phyloP scores from a whole-genome alignment of 2,888 invertebrate genomes.

The Ennomos quercinarius region DNA sequence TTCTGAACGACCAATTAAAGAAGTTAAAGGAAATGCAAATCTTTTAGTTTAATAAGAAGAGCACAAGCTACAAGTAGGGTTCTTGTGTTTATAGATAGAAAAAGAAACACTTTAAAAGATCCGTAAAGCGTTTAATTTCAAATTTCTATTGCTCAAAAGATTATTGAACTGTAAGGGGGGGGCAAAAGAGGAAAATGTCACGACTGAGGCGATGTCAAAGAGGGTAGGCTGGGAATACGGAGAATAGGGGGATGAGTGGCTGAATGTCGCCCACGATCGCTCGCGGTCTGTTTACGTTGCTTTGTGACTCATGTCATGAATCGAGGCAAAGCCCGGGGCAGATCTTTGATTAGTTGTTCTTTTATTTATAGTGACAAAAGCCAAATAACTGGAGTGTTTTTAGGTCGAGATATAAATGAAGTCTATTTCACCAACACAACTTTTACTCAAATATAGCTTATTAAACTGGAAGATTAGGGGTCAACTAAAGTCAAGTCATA shows the following conservation, averaged over 20 bases:
- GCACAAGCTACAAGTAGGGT: conserved; percentile 2
- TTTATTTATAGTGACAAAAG: conserved; percentile 63
- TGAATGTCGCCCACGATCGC: conserved; percentile 49
- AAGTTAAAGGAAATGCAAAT: too few relatives aligned
- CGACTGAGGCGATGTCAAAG: conserved; percentile 62
- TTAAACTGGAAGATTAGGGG: too few relatives aligned
- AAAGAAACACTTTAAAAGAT: conserved; percentile 38
- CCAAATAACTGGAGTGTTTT: conserved; percentile 10
- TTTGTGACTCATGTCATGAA: conserved; percentile 67
- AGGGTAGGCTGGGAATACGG: conserved; percentile 37
- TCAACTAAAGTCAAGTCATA: too few relatives aligned
- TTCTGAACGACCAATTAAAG: too few relatives aligned
- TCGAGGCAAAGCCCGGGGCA: conserved; percentile 61
- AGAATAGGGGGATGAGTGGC: conserved; percentile 37
- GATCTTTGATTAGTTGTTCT: conserved; percentile 74
- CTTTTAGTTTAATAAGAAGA: too few relatives aligned
- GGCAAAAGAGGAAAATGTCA: conserved; percentile 72
- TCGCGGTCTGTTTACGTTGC: conserved; percentile 68
- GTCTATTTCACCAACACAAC: too few relatives aligned
- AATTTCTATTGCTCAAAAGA: conserved; percentile 62
- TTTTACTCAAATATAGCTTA: too few relatives aligned
- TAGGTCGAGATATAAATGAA: background rate
- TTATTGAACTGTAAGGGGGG: conserved; percentile 68
- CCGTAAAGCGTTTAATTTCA: conserved; percentile 59
- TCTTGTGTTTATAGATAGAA: conserved; percentile 20